A percentile compares a stretch with the other conserved stretches of the same genome.
Evolutionary conservation across 2,888 invertebrate species (phyloP).

Genomic region (Limnephilus rhombicus): DNA sequence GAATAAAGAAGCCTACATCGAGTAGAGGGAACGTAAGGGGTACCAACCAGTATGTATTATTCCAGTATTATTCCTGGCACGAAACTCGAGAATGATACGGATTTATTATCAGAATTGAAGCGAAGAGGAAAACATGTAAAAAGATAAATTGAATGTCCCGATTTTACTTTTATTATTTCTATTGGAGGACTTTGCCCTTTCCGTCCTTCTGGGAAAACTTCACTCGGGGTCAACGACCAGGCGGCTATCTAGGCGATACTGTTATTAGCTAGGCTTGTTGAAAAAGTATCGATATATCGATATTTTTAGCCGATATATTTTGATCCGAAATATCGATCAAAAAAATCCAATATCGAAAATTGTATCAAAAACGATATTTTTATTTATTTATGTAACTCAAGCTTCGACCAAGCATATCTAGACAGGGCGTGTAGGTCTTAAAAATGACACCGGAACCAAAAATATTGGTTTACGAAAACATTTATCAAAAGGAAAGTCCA

Average conservation of each 20-base stretch:
- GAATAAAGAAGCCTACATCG: background rate
- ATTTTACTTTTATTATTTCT: constrained; percentile 3
- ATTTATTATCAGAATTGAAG: constrained; percentile 11
- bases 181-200: background rate
- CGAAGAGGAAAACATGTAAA: constrained; percentile 8
- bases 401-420: no score
- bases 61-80: background rate
- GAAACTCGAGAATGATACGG: background rate
- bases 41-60: background rate
- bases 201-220: background rate
- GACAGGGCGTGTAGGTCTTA: no score
- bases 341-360: no score
- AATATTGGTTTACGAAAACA: no score
- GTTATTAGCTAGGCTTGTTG: no score
- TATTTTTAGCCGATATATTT: no score
- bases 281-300: no score
- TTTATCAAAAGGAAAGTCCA: no score
- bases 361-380: no score
- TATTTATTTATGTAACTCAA: no score
- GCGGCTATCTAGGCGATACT: background rate
- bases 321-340: no score
- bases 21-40: background rate
- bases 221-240: background rate
- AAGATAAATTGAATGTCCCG: background rate
- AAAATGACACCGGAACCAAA: no score